Evolutionary conservation across 2,797 vertebrate species (phyloP).

Genomic region (Garrulus glandarius): DNA sequence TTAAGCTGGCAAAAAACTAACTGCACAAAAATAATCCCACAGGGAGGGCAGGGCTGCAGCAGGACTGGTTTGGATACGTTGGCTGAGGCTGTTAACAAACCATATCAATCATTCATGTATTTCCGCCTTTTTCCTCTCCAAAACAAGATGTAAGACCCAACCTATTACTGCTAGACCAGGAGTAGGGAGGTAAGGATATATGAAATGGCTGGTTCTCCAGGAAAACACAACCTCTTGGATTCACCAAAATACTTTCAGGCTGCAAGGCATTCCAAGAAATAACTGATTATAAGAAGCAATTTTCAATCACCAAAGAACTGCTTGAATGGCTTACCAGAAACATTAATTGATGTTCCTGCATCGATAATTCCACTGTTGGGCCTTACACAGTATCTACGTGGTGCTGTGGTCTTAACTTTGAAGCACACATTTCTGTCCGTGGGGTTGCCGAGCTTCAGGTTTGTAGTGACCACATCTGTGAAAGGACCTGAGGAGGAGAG

Average conservation of each 20-base stretch:
- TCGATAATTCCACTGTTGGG: constrained; percentile 95
- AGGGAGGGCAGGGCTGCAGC: constrained; percentile 35
- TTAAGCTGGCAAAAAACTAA: constrained; percentile 13
- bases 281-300: background rate
- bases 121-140: background rate
- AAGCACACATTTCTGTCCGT: constrained; percentile 93
- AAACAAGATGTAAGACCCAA: background rate
- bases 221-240: background rate
- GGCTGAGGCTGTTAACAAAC: background rate
- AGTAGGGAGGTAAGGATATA: background rate
- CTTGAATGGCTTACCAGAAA: constrained; percentile 83
- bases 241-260: background rate
- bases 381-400: constrained; percentile 93
- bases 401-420: constrained; percentile 96
- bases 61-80: background rate
- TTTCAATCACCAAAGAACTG: background rate
- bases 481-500: constrained; percentile 84
- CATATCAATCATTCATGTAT: background rate
- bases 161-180: background rate
- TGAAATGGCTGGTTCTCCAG: background rate
- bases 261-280: background rate
- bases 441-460: constrained; percentile 92
- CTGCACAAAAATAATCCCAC: constrained; percentile 40
- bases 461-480: constrained; percentile 93
- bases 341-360: constrained; percentile 86